Conservation (phyloP, 2,113 vertebrate genomes). For the Peromyscus polionotus region DNA sequence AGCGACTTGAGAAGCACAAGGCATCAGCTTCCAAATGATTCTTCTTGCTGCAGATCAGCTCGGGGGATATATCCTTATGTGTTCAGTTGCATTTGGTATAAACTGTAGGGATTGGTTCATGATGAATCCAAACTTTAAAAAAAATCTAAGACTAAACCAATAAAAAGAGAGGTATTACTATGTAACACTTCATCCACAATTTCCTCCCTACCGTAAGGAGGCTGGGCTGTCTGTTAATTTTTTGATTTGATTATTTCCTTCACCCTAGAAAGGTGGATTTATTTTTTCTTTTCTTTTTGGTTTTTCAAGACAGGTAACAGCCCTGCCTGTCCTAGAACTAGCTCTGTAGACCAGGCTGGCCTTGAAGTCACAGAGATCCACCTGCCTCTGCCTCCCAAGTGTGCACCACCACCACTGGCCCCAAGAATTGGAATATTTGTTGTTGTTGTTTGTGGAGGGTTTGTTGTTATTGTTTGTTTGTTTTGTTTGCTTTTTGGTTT, state of each 20-base stretch:
- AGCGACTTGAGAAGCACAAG: background rate
- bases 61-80: accelerated
- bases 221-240: background rate
- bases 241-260: background rate
- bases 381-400: too few relatives aligned
- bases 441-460: background rate
- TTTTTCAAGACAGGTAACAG: too few relatives aligned
- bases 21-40: background rate
- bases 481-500: background rate
- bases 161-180: background rate
- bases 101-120: background rate
- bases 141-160: background rate
- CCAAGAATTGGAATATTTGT: background rate
- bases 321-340: too few relatives aligned
- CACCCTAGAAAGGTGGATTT: background rate
- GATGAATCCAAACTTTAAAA: background rate
- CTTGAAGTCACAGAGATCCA: too few relatives aligned
- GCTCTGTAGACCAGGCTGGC: too few relatives aligned
- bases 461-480: background rate
- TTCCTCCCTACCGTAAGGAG: too few relatives aligned
- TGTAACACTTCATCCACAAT: background rate
- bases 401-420: too few relatives aligned
- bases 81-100: background rate
- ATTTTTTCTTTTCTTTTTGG: too few relatives aligned
- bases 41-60: background rate